Percentiles rank a stretch among this genome's conserved stretches.
These are phyloP conservation scores for Molossus alvarezi DNA, from an alignment of 2,797 vertebrate species.

Conservation along the genomic window DNA sequence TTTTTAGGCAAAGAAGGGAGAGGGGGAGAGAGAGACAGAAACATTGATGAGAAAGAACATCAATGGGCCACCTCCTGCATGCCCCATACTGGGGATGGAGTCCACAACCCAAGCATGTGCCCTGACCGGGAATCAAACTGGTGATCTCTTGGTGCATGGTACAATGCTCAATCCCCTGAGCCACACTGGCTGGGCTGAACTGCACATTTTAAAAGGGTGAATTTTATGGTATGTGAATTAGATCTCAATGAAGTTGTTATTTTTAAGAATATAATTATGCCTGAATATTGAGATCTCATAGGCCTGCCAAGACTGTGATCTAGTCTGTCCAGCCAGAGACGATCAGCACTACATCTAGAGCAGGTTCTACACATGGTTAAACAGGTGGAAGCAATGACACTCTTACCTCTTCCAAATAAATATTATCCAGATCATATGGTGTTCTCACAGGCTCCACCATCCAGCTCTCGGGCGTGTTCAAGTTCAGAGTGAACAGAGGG, in stretches of 20 bases:
- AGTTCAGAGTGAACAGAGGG: slow-evolving; percentile 97
- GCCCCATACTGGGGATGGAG: no score
- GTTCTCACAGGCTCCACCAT: slow-evolving; percentile 99
- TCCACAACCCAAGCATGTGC: no score
- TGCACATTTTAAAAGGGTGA: neutral
- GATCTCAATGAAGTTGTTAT: neutral
- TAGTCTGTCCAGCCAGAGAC: neutral
- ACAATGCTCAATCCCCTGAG: no score
- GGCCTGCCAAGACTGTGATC: neutral
- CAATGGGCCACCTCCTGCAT: no score
- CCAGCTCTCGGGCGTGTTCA: slow-evolving; percentile 99
- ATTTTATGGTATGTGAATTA: neutral
- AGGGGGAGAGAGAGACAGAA: no score
- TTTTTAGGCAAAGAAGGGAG: no score
- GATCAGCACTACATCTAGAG: neutral
- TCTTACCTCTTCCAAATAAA: slow-evolving; percentile 97
- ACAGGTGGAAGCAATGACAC: neutral
- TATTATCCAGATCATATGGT: slow-evolving; percentile 98
- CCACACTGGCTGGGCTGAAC: neutral
- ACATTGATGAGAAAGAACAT: no score
- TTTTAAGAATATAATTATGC: neutral
- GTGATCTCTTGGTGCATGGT: no score
- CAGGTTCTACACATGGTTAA: neutral
- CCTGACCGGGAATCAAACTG: no score
- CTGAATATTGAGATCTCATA: neutral